Percentiles rank a stretch among this genome's conserved stretches.
phyloP scores from a whole-genome alignment of 2,797 vertebrate genomes.

The Clarias fuscus region DNA sequence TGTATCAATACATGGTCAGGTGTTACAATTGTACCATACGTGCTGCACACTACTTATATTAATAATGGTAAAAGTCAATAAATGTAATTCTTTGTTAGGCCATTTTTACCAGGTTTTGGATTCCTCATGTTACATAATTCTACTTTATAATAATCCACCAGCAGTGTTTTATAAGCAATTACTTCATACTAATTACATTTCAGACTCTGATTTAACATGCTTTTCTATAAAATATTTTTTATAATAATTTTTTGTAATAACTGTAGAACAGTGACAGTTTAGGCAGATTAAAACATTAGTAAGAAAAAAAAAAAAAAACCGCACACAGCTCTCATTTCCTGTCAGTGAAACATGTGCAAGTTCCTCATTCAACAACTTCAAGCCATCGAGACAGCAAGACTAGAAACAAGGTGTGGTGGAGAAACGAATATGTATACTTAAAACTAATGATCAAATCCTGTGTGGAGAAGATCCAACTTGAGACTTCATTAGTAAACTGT shows the following conservation, averaged over 20 bases:
- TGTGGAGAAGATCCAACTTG: background rate
- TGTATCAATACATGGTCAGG: background rate
- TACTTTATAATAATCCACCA: slow-evolving; percentile 1
- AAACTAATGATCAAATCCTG: background rate
- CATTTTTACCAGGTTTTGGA: background rate
- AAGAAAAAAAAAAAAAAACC: slow-evolving; percentile 6
- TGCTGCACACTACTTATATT: background rate
- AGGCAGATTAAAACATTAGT: background rate
- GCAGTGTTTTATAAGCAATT: background rate
- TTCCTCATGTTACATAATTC: background rate
- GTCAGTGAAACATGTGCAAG: slow-evolving; percentile 55
- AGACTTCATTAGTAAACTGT: background rate
- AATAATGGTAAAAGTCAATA: background rate
- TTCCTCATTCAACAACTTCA: slow-evolving; percentile 52
- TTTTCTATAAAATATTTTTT: background rate
- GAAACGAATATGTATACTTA: background rate
- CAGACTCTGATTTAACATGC: background rate
- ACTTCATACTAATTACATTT: background rate
- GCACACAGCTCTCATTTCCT: slow-evolving; percentile 65
- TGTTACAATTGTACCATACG: background rate
- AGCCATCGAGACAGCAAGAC: slow-evolving; percentile 37
- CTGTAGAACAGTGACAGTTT: background rate
- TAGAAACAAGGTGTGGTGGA: slow-evolving; percentile 33
- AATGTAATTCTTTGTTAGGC: background rate
- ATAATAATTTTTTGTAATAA: background rate